These are phyloP conservation scores for Carlito syrichta DNA, from an alignment of 2,113 vertebrate species.

Conservation along the genomic window DNA sequence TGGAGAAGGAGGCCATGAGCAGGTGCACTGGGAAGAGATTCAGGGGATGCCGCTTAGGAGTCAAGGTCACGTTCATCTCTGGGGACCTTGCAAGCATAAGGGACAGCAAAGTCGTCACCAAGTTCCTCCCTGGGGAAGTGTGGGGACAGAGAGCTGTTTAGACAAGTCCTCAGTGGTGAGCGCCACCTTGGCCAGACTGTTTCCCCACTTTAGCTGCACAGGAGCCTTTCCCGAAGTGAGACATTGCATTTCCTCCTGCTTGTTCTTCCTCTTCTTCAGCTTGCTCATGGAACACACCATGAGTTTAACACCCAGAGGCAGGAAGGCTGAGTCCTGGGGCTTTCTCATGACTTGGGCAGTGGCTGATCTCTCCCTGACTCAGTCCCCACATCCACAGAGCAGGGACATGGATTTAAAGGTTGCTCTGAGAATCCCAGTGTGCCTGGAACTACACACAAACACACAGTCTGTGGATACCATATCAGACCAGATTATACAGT, in stretches of 20 bases:
- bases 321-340: not conserved
- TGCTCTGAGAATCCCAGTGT: not conserved
- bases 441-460: not conserved
- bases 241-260: not conserved
- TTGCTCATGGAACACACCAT: not conserved
- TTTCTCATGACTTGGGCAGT: not conserved
- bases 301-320: not conserved
- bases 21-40: not conserved
- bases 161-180: not conserved
- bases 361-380: not conserved
- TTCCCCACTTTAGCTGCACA: not conserved
- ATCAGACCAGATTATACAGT: not conserved
- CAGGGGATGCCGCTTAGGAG: fast-evolving
- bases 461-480: not conserved
- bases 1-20: not conserved
- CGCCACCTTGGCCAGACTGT: not conserved
- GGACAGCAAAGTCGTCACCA: not conserved
- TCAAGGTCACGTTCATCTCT: not conserved
- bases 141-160: not conserved
- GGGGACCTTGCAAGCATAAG: too few species aligned
- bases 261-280: not conserved
- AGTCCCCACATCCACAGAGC: not conserved
- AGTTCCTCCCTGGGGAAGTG: not conserved
- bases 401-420: not conserved
- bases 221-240: not conserved